Conservation (phyloP, 2,888 invertebrate species). For the Aspidapion aeneum region DNA sequence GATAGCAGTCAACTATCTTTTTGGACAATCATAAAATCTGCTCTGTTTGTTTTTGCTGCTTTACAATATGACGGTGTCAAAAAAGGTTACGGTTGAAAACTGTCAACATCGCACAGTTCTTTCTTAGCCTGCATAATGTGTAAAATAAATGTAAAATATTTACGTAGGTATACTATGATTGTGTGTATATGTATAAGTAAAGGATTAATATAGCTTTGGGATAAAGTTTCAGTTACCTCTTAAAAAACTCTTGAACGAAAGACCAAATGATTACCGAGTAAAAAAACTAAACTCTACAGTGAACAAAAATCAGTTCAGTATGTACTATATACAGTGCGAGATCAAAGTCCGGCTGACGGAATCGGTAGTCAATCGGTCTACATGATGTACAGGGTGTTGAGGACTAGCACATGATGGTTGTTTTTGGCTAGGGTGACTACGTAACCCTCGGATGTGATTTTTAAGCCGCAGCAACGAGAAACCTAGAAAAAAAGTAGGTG, state of each 20-base stretch:
- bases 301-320: slow-evolving; percentile 48
- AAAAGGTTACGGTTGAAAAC: no score
- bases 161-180: no score
- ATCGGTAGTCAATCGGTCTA: slow-evolving; percentile 57
- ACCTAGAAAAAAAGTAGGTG: slow-evolving; percentile 66
- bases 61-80: no score
- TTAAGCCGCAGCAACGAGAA: slow-evolving; percentile 95
- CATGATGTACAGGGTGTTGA: slow-evolving; percentile 90
- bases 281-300: slow-evolving; percentile 23
- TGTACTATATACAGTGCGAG: slow-evolving; percentile 47
- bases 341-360: slow-evolving; percentile 38
- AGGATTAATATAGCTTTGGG: slow-evolving; percentile 32
- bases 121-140: no score
- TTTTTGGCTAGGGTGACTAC: slow-evolving; percentile 96
- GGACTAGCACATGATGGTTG: slow-evolving; percentile 96
- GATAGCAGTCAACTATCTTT: no score
- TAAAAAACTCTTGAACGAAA: slow-evolving; percentile 30
- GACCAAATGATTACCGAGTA: slow-evolving; percentile 21
- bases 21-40: no score
- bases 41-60: no score
- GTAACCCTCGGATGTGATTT: slow-evolving; percentile 95
- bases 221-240: slow-evolving; percentile 28
- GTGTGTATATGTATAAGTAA: slow-evolving; percentile 6
- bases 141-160: background rate
- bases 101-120: no score